Evolutionary conservation across 2,797 vertebrate species (phyloP).

Genomic region (Coracias cyanogaster): DNA sequence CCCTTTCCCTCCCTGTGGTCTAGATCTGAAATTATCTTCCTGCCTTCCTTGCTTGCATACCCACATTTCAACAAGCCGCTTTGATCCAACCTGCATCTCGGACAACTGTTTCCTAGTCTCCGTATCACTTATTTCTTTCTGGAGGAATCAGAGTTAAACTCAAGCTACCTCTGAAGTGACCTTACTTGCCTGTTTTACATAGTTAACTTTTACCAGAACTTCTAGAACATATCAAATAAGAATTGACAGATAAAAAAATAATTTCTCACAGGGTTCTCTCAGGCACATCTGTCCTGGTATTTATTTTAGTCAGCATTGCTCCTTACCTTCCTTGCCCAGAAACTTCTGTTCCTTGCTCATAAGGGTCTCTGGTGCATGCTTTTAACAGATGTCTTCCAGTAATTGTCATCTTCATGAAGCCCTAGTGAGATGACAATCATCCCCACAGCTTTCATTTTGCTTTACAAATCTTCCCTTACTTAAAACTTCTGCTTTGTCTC

Average conservation of each 20-base stretch:
- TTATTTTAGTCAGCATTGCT: neutral
- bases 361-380: neutral
- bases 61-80: neutral
- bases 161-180: neutral
- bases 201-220: neutral
- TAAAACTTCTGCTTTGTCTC: neutral
- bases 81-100: neutral
- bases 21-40: too few species aligned
- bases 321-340: neutral
- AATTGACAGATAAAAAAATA: neutral
- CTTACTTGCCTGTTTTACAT: neutral
- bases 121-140: neutral
- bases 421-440: slow-evolving; percentile 2
- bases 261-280: neutral
- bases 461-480: neutral
- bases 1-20: neutral
- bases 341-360: slow-evolving; percentile 5
- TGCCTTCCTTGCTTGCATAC: neutral
- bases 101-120: neutral
- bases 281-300: slow-evolving; percentile 15
- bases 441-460: neutral
- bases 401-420: slow-evolving; percentile 13
- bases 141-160: neutral
- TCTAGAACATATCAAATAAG: neutral
- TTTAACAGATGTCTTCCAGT: slow-evolving; percentile 9